Percentiles rank a stretch among this genome's conserved stretches.
These are phyloP conservation scores for Philereme vetulata DNA, from an alignment of 2,888 invertebrate species.

Conservation along the genomic window DNA sequence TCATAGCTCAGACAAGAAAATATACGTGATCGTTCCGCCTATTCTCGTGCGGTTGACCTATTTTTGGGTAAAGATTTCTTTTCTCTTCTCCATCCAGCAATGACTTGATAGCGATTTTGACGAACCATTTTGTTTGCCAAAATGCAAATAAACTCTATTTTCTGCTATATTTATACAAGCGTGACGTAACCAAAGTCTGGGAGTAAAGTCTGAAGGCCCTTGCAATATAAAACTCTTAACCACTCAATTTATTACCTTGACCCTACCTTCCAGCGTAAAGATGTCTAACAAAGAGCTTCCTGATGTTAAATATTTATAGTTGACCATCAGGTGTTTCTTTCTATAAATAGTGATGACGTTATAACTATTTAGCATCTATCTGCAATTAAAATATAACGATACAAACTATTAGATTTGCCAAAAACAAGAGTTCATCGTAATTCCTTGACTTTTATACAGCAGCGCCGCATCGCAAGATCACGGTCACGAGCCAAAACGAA, in stretches of 20 bases:
- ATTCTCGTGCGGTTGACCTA: too few relatives aligned
- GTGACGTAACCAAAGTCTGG: conserved; percentile 26
- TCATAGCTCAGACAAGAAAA: too few relatives aligned
- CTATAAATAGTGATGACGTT: neutral
- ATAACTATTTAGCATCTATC: neutral
- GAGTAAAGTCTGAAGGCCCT: conserved; percentile 26
- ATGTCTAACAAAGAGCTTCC: neutral
- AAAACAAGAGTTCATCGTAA: conserved; percentile 35
- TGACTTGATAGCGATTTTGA: too few relatives aligned
- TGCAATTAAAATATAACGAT: conserved; percentile 13
- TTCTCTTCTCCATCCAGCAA: too few relatives aligned
- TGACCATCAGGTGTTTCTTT: neutral
- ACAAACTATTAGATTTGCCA: conserved; percentile 26
- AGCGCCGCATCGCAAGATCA: conserved; percentile 36
- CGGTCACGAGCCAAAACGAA: conserved; percentile 33
- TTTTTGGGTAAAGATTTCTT: too few relatives aligned
- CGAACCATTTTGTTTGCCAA: neutral
- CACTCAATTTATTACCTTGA: conserved; percentile 28
- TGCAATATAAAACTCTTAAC: conserved; percentile 26
- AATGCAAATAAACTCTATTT: conserved; percentile 1
- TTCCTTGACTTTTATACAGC: conserved; percentile 38
- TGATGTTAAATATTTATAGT: neutral
- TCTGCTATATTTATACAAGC: conserved; percentile 10
- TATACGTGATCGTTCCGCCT: too few relatives aligned
- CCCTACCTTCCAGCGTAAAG: conserved; percentile 7